These are phyloP conservation scores for Bathynomus jamesi DNA, from an alignment of 1,140 invertebrate species.

Conservation along the genomic window DNA sequence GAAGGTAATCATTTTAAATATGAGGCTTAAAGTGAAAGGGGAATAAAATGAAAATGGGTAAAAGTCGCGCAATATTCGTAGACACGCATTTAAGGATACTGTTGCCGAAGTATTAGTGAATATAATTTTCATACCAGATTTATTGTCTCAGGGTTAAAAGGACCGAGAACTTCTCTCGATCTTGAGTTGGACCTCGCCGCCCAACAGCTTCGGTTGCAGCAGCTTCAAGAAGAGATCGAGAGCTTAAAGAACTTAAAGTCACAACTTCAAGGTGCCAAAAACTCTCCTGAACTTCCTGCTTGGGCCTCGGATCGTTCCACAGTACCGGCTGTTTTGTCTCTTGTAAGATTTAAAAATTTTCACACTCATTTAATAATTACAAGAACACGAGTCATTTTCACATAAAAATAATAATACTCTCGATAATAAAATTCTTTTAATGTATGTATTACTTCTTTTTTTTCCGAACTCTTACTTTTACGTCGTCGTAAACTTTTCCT, in stretches of 20 bases:
- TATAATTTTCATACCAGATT: constrained; percentile 6
- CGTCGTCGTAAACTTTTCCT: no score
- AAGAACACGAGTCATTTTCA: no score
- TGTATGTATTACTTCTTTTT: no score
- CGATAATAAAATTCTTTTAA: no score
- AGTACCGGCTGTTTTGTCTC: constrained; percentile 41
- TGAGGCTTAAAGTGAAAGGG: no score
- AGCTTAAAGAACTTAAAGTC: constrained; percentile 69
- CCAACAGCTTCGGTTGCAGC: constrained; percentile 70
- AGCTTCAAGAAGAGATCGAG: constrained; percentile 72
- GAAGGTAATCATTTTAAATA: no score
- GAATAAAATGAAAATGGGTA: not conserved
- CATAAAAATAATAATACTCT: no score
- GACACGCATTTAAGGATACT: not conserved
- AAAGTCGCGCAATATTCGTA: constrained; percentile 3
- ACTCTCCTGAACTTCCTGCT: constrained; percentile 65
- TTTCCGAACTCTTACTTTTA: no score
- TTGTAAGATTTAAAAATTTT: constrained; percentile 48
- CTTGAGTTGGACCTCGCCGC: constrained; percentile 78
- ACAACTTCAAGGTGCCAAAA: constrained; percentile 65
- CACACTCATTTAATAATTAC: no score
- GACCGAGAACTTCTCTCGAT: constrained; percentile 75
- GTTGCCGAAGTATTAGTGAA: not conserved
- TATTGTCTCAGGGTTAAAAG: constrained; percentile 42
- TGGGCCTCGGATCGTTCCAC: constrained; percentile 31